Evolutionary conservation across 2,113 vertebrate genomes (phyloP).

Genomic region (Condylura cristata): DNA sequence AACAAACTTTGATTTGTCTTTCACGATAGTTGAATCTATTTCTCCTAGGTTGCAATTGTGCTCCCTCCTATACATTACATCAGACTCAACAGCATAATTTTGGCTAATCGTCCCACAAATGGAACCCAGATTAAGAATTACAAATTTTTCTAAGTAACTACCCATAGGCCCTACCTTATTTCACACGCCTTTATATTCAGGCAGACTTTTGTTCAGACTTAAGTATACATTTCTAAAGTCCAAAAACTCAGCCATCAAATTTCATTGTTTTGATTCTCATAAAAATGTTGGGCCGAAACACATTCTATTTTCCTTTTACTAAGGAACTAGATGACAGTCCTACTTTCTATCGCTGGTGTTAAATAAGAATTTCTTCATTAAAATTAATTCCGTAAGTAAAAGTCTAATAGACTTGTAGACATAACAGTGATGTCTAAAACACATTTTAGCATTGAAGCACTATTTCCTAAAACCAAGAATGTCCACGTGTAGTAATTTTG

Average conservation of each 20-base stretch:
- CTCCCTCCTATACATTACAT: neutral
- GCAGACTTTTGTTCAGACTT: slow-evolving; percentile 9
- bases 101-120: neutral
- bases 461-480: neutral
- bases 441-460: neutral
- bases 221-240: neutral
- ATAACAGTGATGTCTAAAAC: too few species aligned
- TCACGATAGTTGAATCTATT: neutral
- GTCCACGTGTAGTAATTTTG: neutral
- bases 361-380: slow-evolving; percentile 22
- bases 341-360: neutral
- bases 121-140: neutral
- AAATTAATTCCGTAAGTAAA: slow-evolving; percentile 43
- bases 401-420: neutral
- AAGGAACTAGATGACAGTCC: neutral
- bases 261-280: neutral
- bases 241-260: neutral
- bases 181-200: neutral
- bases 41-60: neutral
- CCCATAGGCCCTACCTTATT: neutral
- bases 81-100: neutral
- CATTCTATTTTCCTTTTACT: neutral
- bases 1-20: neutral
- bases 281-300: neutral
- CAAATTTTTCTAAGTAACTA: slow-evolving; percentile 24